Conservation (phyloP, 2,888 invertebrate genomes). For the Hyppa rectilinea region DNA sequence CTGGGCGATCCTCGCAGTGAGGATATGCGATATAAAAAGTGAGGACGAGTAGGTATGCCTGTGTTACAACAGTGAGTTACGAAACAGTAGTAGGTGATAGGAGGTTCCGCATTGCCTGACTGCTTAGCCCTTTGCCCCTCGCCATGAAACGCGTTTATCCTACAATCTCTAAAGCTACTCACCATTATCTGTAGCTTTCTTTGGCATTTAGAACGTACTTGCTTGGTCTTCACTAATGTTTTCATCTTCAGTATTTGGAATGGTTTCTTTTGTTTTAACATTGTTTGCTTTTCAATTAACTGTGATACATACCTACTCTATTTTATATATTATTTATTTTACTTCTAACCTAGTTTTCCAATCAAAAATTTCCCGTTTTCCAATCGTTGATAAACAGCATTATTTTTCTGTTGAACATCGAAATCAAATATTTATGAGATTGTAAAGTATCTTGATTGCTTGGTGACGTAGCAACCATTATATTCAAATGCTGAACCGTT, state of each 20-base stretch:
- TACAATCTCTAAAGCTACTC: constrained; percentile 58
- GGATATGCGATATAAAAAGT: constrained; percentile 13
- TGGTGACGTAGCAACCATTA: constrained; percentile 35
- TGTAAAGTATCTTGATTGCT: constrained; percentile 18
- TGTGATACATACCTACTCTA: not conserved
- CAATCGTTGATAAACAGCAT: not conserved
- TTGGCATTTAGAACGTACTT: constrained; percentile 53
- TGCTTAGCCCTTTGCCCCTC: constrained; percentile 69
- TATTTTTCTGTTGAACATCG: not conserved
- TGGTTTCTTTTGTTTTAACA: not conserved
- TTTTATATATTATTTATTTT: too few relatives aligned
- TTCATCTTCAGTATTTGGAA: constrained; percentile 16
- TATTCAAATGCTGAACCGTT: constrained; percentile 54
- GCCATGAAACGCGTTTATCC: constrained; percentile 61
- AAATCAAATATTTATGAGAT: constrained; percentile 32
- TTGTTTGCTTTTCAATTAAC: not conserved
- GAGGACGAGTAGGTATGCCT: constrained; percentile 1
- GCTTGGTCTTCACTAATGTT: constrained; percentile 21
- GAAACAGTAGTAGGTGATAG: constrained; percentile 57
- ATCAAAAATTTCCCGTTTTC: not conserved
- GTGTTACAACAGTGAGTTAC: constrained; percentile 51
- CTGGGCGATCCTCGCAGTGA: too few relatives aligned
- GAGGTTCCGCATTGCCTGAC: constrained; percentile 39
- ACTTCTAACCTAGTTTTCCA: too few relatives aligned
- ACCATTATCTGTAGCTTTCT: constrained; percentile 58